Percentiles rank a stretch among this genome's conserved stretches.
Conservation (phyloP, 2,888 invertebrate species). For the Euphydryas editha region DNA sequence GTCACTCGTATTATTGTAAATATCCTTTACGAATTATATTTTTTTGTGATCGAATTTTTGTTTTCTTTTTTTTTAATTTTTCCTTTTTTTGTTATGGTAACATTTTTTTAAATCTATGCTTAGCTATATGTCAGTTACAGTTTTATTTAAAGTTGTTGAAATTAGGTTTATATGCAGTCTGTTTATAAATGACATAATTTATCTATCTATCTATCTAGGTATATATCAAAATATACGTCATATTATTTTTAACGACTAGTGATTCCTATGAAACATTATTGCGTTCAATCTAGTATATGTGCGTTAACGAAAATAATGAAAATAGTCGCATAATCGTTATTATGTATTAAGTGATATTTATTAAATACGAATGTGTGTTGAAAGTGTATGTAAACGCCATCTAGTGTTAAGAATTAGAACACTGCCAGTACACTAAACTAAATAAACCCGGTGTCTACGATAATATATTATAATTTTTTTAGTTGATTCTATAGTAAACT, state of each 20-base stretch:
- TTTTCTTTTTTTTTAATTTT: slow-evolving; percentile 51
- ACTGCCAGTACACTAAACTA: slow-evolving; percentile 34
- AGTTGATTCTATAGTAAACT: no score
- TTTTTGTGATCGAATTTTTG: slow-evolving; percentile 67
- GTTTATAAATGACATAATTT: slow-evolving; percentile 8
- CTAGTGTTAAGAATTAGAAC: slow-evolving; percentile 18
- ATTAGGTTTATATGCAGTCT: background rate
- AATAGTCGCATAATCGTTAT: slow-evolving; percentile 35
- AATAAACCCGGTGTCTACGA: slow-evolving; percentile 9
- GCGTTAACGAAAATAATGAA: slow-evolving; percentile 19
- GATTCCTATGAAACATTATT: slow-evolving; percentile 32
- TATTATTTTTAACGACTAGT: slow-evolving; percentile 28
- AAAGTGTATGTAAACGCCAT: slow-evolving; percentile 22
- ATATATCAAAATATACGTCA: slow-evolving; percentile 1
- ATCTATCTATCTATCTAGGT: no score
- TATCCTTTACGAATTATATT: slow-evolving; percentile 77
- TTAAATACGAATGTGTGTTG: slow-evolving; percentile 15
- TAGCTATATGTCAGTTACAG: background rate
- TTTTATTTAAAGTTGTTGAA: background rate
- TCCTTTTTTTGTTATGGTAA: slow-evolving; percentile 25
- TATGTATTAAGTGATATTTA: slow-evolving; percentile 11
- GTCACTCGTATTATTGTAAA: slow-evolving; percentile 69
- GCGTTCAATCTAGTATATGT: slow-evolving; percentile 25
- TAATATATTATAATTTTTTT: slow-evolving; percentile 25
- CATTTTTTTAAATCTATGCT: slow-evolving; percentile 6